Conservation (phyloP, 2,797 vertebrate genomes). For the Rhabdomys pumilio region DNA sequence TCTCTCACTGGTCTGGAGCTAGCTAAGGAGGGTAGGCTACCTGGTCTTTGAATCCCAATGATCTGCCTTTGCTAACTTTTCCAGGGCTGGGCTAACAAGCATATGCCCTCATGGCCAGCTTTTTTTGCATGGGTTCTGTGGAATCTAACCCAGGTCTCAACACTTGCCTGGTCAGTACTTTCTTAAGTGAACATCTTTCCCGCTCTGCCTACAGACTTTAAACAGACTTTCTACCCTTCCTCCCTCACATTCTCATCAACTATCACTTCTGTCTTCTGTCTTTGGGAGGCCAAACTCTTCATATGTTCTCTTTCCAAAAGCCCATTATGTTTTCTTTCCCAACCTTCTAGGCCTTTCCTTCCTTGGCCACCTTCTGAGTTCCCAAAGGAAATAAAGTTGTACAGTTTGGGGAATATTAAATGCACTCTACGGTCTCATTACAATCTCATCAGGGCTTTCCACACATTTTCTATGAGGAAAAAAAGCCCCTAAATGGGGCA, state of each 20-base stretch:
- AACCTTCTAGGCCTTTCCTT: neutral
- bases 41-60: neutral
- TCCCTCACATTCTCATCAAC: neutral
- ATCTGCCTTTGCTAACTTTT: too few relatives aligned
- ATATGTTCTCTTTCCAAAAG: neutral
- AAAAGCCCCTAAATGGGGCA: neutral
- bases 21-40: neutral
- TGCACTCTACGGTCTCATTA: neutral
- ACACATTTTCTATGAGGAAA: neutral
- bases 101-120: neutral
- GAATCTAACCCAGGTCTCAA: neutral
- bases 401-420: neutral
- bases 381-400: neutral
- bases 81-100: neutral
- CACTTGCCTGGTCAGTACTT: neutral
- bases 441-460: neutral
- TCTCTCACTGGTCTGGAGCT: neutral
- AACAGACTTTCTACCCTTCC: neutral
- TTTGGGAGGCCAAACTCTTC: neutral
- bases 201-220: neutral
- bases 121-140: neutral
- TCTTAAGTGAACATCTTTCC: neutral
- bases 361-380: neutral
- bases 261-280: neutral
- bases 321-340: neutral